Conservation (phyloP, 2,888 invertebrate genomes). For the Vesta saturnalis region DNA sequence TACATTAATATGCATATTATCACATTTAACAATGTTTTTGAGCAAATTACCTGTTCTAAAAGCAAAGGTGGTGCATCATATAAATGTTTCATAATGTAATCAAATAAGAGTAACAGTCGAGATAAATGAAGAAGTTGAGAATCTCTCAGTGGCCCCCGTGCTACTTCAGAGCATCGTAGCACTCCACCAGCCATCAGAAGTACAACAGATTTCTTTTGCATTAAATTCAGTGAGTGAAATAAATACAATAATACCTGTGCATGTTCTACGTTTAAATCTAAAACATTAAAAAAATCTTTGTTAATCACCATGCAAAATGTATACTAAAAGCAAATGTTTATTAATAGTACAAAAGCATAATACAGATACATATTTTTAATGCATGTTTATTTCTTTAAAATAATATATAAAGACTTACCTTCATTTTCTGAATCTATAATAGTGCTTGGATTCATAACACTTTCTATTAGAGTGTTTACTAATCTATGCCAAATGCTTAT, state of each 20-base stretch:
- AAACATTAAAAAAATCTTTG: too few relatives aligned
- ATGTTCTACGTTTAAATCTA: slow-evolving; percentile 95
- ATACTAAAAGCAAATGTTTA: too few relatives aligned
- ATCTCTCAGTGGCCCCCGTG: slow-evolving; percentile 68
- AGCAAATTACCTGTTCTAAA: slow-evolving; percentile 77
- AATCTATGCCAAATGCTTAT: slow-evolving; percentile 93
- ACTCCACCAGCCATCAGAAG: slow-evolving; percentile 83
- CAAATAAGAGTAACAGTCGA: slow-evolving; percentile 85
- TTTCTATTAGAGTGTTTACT: slow-evolving; percentile 88
- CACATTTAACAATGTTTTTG: too few relatives aligned
- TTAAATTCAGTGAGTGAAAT: slow-evolving; percentile 93
- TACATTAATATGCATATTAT: slow-evolving; percentile 47
- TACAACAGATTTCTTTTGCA: slow-evolving; percentile 96
- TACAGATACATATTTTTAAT: neutral
- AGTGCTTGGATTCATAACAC: slow-evolving; percentile 75
- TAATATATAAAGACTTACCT: slow-evolving; percentile 65
- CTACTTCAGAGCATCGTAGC: slow-evolving; percentile 73
- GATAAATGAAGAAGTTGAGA: slow-evolving; percentile 84
- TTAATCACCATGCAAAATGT: too few relatives aligned
- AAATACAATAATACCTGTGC: slow-evolving; percentile 92
- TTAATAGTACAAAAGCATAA: neutral
- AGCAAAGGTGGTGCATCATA: slow-evolving; percentile 91
- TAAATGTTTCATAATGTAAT: slow-evolving; percentile 94
- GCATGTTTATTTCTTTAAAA: neutral
- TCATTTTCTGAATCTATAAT: slow-evolving; percentile 77